A percentile compares a stretch with the other conserved stretches of the same genome.
Evolutionary conservation across 1,140 invertebrate genomes (phyloP).

Genomic region (Chionoecetes opilio): DNA sequence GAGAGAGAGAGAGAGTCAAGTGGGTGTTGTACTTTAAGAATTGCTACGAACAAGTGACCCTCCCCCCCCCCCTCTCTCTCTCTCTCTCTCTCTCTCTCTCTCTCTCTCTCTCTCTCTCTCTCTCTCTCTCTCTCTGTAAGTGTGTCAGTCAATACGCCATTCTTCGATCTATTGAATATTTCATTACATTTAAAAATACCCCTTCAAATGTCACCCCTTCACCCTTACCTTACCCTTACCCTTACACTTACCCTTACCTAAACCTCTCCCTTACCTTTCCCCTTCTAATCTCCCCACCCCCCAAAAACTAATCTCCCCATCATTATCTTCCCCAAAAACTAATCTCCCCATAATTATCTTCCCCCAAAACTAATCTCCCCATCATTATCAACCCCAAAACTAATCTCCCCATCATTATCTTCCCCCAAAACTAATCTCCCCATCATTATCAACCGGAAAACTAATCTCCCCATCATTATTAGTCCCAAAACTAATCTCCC

Average conservation of each 20-base stretch:
- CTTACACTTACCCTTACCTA: no score
- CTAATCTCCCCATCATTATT: background rate
- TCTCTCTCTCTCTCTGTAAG: no score
- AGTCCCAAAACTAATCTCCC: no score
- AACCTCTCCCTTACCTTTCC: background rate
- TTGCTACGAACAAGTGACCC: background rate
- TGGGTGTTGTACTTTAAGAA: background rate
- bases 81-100: constrained; percentile 40
- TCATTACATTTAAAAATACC: no score
- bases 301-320: no score
- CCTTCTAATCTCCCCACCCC: background rate
- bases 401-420: no score
- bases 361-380: no score
- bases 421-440: background rate
- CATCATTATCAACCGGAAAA: background rate
- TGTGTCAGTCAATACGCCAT: background rate
- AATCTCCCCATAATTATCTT: no score
- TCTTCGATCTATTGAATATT: no score
- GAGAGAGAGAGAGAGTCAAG: background rate
- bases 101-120: constrained; percentile 41
- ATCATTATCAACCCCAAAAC: no score
- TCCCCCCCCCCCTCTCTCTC: constrained; percentile 50
- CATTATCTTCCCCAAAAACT: no score
- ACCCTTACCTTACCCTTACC: background rate
- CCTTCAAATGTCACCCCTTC: no score